Conservation (phyloP, 2,888 invertebrate species). For the Drosophila mimetica region DNA sequence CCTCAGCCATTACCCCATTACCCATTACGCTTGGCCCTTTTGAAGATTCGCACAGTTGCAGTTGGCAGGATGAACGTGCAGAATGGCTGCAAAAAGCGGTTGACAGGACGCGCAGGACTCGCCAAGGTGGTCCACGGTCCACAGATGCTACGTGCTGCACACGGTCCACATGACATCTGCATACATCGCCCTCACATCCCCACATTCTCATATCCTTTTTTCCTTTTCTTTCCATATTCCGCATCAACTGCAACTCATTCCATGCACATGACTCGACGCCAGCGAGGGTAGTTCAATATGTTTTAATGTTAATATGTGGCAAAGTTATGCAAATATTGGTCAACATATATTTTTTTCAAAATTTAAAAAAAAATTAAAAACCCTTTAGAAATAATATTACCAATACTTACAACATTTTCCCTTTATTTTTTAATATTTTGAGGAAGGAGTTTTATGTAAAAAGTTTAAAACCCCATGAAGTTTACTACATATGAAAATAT, state of each 20-base stretch:
- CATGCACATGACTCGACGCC: conserved; percentile 21
- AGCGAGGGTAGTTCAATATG: conserved; percentile 7
- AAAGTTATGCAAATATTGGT: background rate
- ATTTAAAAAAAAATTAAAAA: too few species aligned
- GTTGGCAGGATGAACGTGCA: conserved; percentile 38
- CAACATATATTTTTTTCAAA: too few species aligned
- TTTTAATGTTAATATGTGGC: background rate
- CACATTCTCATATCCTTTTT: conserved; percentile 10
- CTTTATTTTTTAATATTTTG: too few species aligned
- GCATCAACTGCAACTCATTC: conserved; percentile 48
- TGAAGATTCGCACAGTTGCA: conserved; percentile 3
- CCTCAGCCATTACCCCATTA: background rate
- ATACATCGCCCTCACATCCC: conserved; percentile 32
- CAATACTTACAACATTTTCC: too few species aligned
- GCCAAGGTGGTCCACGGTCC: conserved; percentile 48
- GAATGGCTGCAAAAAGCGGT: conserved; percentile 21
- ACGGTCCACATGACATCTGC: conserved; percentile 67
- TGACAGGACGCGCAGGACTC: conserved; percentile 18
- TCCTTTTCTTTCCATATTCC: conserved; percentile 36
- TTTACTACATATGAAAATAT: too few species aligned
- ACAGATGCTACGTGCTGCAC: conserved; percentile 58
- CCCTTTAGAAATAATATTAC: too few species aligned
- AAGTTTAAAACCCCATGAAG: too few species aligned
- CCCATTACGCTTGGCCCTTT: background rate
- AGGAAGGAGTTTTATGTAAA: too few species aligned